Conservation (phyloP, 2,797 vertebrate species). For the Tinamus major region DNA sequence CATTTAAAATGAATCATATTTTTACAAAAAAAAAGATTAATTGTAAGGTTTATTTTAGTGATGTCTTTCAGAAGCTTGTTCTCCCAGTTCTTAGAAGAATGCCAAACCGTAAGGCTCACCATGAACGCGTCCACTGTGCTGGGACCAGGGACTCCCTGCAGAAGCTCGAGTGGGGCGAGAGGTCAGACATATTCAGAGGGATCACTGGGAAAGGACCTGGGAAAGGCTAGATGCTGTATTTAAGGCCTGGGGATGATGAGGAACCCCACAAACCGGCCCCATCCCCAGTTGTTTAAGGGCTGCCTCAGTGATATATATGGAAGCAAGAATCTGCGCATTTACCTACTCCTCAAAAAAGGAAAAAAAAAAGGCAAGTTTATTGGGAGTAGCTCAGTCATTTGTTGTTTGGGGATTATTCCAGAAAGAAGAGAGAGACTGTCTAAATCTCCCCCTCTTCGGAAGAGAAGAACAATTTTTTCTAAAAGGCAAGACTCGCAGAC, state of each 20-base stretch:
- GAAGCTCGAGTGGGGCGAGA: neutral
- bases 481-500: neutral
- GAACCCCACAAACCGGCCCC: neutral
- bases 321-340: neutral
- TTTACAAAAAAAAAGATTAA: neutral
- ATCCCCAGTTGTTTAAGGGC: neutral
- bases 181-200: neutral
- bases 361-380: neutral
- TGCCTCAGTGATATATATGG: neutral
- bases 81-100: neutral
- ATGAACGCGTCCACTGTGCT: neutral
- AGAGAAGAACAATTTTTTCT: neutral
- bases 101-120: neutral
- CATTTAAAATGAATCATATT: slow-evolving; percentile 27
- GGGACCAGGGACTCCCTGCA: rapidly evolving
- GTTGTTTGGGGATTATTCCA: neutral
- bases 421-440: neutral
- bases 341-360: neutral
- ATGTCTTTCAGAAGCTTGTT: neutral
- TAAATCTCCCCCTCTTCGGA: neutral
- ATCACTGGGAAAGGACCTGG: neutral
- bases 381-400: neutral
- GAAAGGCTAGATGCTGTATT: neutral
- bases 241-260: slow-evolving; percentile 25
- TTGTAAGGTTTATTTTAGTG: neutral